A percentile compares a stretch with the other conserved stretches of the same genome.
Evolutionary conservation across 1,140 invertebrate species (phyloP).

Genomic region (Oscheius sp.): DNA sequence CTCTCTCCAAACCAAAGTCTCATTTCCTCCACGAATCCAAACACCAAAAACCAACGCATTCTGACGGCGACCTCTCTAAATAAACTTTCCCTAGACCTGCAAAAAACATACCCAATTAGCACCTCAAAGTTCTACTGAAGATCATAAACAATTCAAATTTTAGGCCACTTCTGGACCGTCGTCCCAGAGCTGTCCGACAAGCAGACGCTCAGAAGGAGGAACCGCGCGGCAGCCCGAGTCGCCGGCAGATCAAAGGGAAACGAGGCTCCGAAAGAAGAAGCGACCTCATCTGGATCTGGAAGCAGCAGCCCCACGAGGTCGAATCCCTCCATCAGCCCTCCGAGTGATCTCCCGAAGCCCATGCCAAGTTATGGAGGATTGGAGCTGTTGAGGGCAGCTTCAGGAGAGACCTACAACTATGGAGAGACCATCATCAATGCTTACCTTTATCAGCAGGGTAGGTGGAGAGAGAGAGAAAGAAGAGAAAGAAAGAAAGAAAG

Average conservation of each 20-base stretch:
- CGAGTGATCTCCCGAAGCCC: conserved; percentile 24
- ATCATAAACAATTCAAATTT: too few relatives aligned
- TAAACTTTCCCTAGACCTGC: too few relatives aligned
- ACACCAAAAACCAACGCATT: too few relatives aligned
- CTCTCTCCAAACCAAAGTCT: too few relatives aligned
- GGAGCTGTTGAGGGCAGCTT: background rate
- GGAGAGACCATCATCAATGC: background rate
- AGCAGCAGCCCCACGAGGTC: conserved; percentile 16
- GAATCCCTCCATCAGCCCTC: conserved; percentile 23
- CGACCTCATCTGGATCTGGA: conserved; percentile 8
- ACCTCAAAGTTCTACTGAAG: too few relatives aligned
- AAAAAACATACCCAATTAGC: too few relatives aligned
- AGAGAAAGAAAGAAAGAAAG: background rate
- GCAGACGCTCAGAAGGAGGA: conserved; percentile 46
- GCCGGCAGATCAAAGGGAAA: background rate
- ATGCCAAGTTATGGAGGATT: background rate
- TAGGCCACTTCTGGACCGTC: conserved; percentile 59
- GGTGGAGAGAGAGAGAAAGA: background rate
- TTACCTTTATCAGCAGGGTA: conserved; percentile 11
- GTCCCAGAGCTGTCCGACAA: conserved; percentile 55
- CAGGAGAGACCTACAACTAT: background rate
- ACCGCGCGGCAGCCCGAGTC: conserved; percentile 33
- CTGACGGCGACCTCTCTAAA: too few relatives aligned
- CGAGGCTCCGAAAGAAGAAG: conserved; percentile 12
- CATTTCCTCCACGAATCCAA: too few relatives aligned